phyloP scores from a whole-genome alignment of 2,113 vertebrate genomes.

The Anarhynchus alexandrinus region DNA sequence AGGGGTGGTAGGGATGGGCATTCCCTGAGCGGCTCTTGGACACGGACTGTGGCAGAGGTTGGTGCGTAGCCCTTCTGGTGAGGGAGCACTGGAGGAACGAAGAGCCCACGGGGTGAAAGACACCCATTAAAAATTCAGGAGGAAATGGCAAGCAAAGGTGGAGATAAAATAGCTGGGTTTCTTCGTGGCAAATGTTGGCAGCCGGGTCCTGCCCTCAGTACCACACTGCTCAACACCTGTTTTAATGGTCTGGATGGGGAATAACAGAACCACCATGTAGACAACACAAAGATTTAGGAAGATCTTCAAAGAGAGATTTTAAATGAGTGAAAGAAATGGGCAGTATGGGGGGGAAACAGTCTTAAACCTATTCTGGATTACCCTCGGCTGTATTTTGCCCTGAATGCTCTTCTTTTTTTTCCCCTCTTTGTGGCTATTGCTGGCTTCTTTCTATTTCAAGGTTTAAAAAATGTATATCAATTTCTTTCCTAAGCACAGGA shows the following conservation, averaged over 20 bases:
- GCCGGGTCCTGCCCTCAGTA: neutral
- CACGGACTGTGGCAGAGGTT: neutral
- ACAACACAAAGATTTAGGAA: neutral
- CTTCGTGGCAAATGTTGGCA: neutral
- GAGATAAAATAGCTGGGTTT: neutral
- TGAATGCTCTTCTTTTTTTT: neutral
- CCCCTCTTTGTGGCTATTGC: neutral
- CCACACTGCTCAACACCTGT: neutral
- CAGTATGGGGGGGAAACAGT: neutral
- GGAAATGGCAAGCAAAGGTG: neutral
- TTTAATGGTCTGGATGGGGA: neutral
- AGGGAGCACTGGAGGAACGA: neutral
- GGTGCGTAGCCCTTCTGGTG: neutral
- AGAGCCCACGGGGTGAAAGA: neutral
- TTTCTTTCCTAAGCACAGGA: conserved; percentile 55
- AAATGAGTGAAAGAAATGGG: neutral
- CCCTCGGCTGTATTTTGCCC: neutral
- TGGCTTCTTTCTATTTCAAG: conserved; percentile 28
- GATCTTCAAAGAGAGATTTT: neutral
- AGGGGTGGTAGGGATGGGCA: neutral
- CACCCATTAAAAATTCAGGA: neutral
- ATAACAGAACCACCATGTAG: neutral
- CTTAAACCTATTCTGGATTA: neutral
- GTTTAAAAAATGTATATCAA: conserved; percentile 48
- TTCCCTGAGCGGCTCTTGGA: neutral